Conservation (phyloP, 2,797 vertebrate genomes). For the Gymnoscopelus braueri region DNA sequence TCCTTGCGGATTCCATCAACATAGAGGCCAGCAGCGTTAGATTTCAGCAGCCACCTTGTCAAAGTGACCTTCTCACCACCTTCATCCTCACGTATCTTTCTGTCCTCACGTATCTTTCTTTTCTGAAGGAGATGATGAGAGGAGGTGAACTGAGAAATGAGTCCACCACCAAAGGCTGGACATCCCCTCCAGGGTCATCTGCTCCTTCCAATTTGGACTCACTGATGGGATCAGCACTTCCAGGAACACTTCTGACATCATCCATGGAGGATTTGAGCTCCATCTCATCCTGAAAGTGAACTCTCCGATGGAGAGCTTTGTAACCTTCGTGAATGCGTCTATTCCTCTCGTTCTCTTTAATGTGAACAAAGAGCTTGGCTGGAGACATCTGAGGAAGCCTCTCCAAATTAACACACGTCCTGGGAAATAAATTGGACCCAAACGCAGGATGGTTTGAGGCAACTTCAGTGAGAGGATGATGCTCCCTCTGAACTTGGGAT, state of each 20-base stretch:
- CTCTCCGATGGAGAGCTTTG: constrained; percentile 23
- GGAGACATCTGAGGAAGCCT: constrained; percentile 47
- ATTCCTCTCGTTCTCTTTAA: constrained; percentile 64
- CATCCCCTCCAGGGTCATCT: background rate
- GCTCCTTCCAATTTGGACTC: background rate
- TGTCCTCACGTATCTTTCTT: constrained; percentile 62
- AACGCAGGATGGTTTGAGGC: no score
- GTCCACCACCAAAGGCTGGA: constrained; percentile 60
- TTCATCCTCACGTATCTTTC: constrained; percentile 55
- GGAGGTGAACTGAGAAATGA: constrained; percentile 74
- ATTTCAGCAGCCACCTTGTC: constrained; percentile 72
- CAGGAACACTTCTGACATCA: background rate
- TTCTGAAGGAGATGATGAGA: constrained; percentile 70
- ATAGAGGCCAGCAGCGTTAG: constrained; percentile 63
- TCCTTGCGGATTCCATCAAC: constrained; percentile 78
- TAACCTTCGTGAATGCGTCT: constrained; percentile 17
- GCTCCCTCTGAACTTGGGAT: no score
- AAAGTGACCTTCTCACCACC: constrained; percentile 76
- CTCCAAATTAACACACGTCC: constrained; percentile 28
- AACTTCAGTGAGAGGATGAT: no score
- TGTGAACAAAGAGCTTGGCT: constrained; percentile 66
- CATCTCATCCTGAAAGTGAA: constrained; percentile 11
- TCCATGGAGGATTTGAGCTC: constrained; percentile 5
- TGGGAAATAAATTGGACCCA: no score
- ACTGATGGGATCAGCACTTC: background rate